phyloP scores from a whole-genome alignment of 2,797 vertebrate species.

The Melanotaenia nigrans region DNA sequence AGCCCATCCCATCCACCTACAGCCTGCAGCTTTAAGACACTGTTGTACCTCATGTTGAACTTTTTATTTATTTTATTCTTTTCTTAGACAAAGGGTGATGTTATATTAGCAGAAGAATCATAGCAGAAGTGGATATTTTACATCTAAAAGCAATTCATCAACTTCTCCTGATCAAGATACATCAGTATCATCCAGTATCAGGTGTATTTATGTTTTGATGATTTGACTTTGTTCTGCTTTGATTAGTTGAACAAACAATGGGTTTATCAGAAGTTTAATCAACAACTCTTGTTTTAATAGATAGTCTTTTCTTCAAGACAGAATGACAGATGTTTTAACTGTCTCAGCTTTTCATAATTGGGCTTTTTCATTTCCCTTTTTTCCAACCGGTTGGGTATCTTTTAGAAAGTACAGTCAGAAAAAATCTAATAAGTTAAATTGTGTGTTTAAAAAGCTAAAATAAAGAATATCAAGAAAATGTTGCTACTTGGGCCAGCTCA shows the following conservation, averaged over 20 bases:
- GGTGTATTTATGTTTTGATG: background rate
- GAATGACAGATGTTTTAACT: background rate
- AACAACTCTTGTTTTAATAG: background rate
- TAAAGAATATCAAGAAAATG: background rate
- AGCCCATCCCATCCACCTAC: conserved; percentile 9
- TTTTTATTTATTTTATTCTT: background rate
- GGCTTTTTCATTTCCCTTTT: no score
- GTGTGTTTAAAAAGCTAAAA: background rate
- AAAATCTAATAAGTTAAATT: background rate
- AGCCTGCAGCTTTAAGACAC: conserved; percentile 18
- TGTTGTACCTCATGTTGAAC: conserved; percentile 15
- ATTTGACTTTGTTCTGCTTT: background rate
- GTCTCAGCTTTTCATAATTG: background rate
- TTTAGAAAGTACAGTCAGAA: background rate
- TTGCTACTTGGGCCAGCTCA: background rate
- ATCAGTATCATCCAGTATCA: background rate
- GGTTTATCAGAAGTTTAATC: background rate
- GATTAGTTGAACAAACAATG: background rate
- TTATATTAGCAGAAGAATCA: background rate
- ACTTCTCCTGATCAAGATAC: no score
- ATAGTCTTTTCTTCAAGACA: background rate
- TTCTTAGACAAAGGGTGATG: background rate
- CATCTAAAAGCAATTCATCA: no score
- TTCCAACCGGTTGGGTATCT: no score
- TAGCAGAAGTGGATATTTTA: background rate